Percentiles rank a stretch among this genome's conserved stretches.
Evolutionary conservation across 1,140 invertebrate genomes (phyloP).

Genomic region (Pogonomyrmex barbatus): DNA sequence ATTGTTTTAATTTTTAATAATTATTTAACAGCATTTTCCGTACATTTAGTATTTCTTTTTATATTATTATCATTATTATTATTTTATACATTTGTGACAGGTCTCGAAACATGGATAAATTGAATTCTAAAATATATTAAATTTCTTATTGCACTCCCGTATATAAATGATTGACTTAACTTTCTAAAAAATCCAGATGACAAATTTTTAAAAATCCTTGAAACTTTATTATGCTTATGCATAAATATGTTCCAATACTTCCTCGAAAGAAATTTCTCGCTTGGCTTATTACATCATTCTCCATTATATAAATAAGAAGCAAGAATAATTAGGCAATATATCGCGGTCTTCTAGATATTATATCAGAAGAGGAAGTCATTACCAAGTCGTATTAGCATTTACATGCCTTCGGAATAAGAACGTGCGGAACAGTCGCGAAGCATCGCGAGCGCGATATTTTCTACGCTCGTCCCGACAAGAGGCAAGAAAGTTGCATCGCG

Average conservation of each 20-base stretch:
- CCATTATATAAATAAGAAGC: not conserved
- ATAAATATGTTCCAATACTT: not conserved
- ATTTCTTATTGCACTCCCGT: not conserved
- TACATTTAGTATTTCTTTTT: not conserved
- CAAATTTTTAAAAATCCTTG: not conserved
- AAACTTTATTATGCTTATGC: not conserved
- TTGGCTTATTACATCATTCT: not conserved
- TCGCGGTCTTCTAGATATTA: not conserved
- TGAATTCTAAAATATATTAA: slow-evolving; percentile 9
- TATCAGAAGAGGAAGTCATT: not conserved
- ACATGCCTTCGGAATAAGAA: not conserved
- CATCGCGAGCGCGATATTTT: not conserved
- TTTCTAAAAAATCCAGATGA: not conserved
- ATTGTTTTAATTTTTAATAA: not conserved
- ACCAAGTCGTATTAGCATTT: slow-evolving; percentile 6
- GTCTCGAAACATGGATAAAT: not conserved
- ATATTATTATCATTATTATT: not conserved
- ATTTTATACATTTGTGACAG: too few species aligned
- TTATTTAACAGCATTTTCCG: not conserved
- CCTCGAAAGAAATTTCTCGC: not conserved
- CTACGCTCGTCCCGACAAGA: not conserved
- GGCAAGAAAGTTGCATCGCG: slow-evolving; percentile 14
- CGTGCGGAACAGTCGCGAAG: not conserved
- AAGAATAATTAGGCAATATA: not conserved
- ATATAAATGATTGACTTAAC: not conserved